Evolutionary conservation across 2,797 vertebrate species (phyloP).

Genomic region (Halcyon leucocephala): DNA sequence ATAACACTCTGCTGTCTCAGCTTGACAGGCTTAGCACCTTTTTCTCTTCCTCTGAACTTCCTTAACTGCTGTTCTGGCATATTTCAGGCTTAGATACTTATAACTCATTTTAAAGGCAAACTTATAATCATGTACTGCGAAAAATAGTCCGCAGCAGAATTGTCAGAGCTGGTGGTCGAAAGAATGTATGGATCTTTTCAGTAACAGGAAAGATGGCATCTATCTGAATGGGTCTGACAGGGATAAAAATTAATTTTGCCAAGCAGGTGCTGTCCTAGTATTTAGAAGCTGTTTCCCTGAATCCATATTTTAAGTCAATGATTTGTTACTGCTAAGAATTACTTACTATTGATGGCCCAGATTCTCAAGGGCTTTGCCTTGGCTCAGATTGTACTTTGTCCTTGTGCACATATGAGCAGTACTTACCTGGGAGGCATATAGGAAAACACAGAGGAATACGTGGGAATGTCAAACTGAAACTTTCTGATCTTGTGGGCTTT

Average conservation of each 20-base stretch:
- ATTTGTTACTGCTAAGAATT: not conserved
- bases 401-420: not conserved
- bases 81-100: slow-evolving; percentile 51
- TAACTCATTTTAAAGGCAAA: slow-evolving; percentile 52
- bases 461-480: not conserved
- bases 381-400: not conserved
- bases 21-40: slow-evolving; percentile 28
- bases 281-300: not conserved
- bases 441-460: not conserved
- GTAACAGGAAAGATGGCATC: not conserved
- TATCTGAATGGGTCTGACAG: not conserved
- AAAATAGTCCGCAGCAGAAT: slow-evolving; percentile 20
- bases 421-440: not conserved
- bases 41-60: slow-evolving; percentile 33
- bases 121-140: not conserved
- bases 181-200: not conserved
- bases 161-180: not conserved
- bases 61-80: not conserved
- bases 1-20: not conserved
- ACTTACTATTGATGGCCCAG: not conserved
- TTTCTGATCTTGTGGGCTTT: not conserved
- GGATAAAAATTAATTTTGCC: not conserved
- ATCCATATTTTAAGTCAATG: not conserved
- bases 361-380: not conserved
- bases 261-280: not conserved